These are phyloP conservation scores for Sinocyclocheilus anshuiensis DNA, from an alignment of 2,113 vertebrate genomes.

Conservation along the genomic window DNA sequence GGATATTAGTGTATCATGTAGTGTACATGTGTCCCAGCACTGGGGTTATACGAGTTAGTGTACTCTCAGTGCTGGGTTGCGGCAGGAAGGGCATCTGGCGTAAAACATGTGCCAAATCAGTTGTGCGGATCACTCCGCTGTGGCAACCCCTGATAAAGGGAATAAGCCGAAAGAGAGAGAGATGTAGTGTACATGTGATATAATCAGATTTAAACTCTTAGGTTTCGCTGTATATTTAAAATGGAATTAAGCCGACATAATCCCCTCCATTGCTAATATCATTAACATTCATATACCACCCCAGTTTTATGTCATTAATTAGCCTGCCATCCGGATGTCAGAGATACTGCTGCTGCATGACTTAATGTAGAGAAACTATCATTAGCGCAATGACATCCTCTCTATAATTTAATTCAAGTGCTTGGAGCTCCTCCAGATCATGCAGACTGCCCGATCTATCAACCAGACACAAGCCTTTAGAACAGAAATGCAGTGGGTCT, in stretches of 20 bases:
- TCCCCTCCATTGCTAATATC: not conserved
- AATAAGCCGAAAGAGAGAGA: no score
- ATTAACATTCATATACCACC: not conserved
- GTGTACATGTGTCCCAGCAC: no score
- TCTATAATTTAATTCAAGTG: conserved; percentile 44
- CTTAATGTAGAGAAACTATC: conserved; percentile 9
- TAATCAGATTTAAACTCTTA: not conserved
- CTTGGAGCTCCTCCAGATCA: conserved; percentile 2
- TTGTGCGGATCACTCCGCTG: no score
- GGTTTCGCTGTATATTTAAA: not conserved
- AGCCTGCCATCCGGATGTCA: not conserved
- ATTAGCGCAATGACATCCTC: conserved; percentile 31
- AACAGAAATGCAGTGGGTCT: not conserved
- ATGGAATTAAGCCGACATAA: not conserved
- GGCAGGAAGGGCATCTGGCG: no score
- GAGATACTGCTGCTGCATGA: not conserved
- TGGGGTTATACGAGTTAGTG: no score
- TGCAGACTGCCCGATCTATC: not conserved
- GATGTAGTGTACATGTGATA: not conserved
- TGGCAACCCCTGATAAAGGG: no score
- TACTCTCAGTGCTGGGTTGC: no score
- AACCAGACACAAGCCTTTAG: conserved; percentile 3
- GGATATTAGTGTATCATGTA: not conserved
- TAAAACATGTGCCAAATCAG: no score
- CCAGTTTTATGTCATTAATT: not conserved